Conservation (phyloP, 2,888 invertebrate genomes). For the Epistrophe eligans region DNA sequence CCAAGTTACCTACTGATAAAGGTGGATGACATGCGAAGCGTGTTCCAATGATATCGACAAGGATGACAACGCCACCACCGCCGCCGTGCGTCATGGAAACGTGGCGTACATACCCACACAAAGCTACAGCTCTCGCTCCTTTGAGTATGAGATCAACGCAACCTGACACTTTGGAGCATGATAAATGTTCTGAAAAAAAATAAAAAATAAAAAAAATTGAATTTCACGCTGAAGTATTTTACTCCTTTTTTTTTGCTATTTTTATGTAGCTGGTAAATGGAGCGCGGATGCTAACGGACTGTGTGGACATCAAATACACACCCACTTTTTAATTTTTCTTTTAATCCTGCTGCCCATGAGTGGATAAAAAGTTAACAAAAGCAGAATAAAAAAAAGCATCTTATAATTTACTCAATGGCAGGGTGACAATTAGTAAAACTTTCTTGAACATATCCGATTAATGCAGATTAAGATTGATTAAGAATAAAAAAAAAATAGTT, state of each 20-base stretch:
- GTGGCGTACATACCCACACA: conserved; percentile 1
- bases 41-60: conserved; percentile 11
- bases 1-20: background rate
- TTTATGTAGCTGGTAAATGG: conserved; percentile 41
- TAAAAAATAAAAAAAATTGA: conserved; percentile 16
- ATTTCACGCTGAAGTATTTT: conserved; percentile 29
- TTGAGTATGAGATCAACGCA: conserved; percentile 41
- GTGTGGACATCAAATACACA: conserved; percentile 20
- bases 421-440: conserved; percentile 16
- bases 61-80: background rate
- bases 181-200: conserved; percentile 51
- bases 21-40: background rate
- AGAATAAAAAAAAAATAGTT: background rate
- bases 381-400: background rate
- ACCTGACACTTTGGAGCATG: conserved; percentile 58
- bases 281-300: conserved; percentile 35
- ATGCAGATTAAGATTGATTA: background rate
- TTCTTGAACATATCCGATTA: background rate
- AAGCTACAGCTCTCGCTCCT: conserved; percentile 31
- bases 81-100: background rate
- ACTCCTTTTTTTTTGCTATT: conserved; percentile 9
- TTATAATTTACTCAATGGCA: background rate
- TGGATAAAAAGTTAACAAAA: background rate
- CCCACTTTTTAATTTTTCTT: conserved; percentile 15
- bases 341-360: conserved; percentile 13